phyloP scores from a whole-genome alignment of 2,888 invertebrate genomes.

The Merodon equestris region DNA sequence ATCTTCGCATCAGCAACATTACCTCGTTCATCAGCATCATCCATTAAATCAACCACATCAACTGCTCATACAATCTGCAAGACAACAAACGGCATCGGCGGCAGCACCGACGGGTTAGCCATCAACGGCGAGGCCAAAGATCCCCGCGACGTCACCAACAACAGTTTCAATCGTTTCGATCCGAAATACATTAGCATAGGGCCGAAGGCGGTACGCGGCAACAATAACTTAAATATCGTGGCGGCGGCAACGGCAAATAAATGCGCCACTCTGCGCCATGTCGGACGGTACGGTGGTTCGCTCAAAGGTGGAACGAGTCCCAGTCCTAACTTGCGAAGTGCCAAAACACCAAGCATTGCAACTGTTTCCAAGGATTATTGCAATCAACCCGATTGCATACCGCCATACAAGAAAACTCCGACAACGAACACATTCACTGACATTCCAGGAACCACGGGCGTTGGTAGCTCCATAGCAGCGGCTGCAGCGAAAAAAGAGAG shows the following conservation, averaged over 20 bases:
- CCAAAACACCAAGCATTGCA: slow-evolving; percentile 78
- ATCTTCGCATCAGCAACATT: slow-evolving; percentile 77
- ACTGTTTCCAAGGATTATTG: slow-evolving; percentile 79
- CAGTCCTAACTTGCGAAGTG: slow-evolving; percentile 78
- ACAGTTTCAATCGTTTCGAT: slow-evolving; percentile 79
- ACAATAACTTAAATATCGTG: slow-evolving; percentile 76
- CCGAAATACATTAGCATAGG: slow-evolving; percentile 79
- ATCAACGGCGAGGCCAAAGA: slow-evolving; percentile 75
- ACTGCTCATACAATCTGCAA: slow-evolving; percentile 76
- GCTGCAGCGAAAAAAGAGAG: slow-evolving; percentile 71
- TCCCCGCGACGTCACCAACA: slow-evolving; percentile 78
- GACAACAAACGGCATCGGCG: slow-evolving; percentile 72
- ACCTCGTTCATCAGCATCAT: slow-evolving; percentile 77
- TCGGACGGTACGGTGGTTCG: slow-evolving; percentile 78
- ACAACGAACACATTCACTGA: slow-evolving; percentile 78
- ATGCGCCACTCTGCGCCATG: slow-evolving; percentile 78
- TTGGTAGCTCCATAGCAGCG: slow-evolving; percentile 75
- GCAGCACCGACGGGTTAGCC: slow-evolving; percentile 70
- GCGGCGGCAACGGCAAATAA: slow-evolving; percentile 76
- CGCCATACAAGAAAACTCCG: slow-evolving; percentile 73
- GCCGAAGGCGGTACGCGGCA: slow-evolving; percentile 78
- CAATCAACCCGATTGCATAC: slow-evolving; percentile 77
- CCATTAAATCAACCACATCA: slow-evolving; percentile 76
- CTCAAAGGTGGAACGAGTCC: slow-evolving; percentile 76
- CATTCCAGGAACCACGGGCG: slow-evolving; percentile 78